These are phyloP conservation scores for Nemopilema nomurai DNA, from an alignment of 30 jellyfish, hydroid and myxozoan species.

Conservation along the genomic window DNA sequence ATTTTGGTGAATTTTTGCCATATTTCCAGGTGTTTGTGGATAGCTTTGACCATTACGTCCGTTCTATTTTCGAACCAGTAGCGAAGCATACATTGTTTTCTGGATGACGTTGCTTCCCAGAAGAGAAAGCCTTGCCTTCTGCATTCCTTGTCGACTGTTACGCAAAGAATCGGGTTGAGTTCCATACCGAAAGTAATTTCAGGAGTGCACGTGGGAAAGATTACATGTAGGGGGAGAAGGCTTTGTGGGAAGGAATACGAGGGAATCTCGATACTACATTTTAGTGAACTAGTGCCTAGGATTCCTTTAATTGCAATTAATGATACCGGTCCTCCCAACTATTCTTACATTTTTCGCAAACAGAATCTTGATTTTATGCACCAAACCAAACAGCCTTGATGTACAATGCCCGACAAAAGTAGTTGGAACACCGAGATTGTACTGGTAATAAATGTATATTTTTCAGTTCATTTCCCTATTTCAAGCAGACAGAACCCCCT, in stretches of 20 bases:
- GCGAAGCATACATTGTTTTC: constrained; percentile 12
- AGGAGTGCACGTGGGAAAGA: background rate
- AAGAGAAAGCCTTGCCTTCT: constrained; percentile 23
- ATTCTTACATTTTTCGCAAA: no score
- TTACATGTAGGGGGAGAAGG: background rate
- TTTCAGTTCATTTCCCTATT: no score
- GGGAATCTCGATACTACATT: no score
- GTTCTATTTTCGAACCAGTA: constrained; percentile 10
- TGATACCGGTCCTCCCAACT: no score
- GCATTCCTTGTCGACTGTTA: constrained; percentile 35
- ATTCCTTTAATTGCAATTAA: no score
- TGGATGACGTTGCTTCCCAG: constrained; percentile 16
- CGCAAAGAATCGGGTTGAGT: constrained; percentile 25
- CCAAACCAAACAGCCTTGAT: no score
- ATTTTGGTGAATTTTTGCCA: background rate
- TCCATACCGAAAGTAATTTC: background rate
- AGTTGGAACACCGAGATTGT: no score
- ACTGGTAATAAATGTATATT: no score
- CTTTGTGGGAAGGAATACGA: background rate
- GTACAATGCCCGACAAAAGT: no score
- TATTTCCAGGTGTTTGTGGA: background rate
- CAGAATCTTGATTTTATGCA: no score
- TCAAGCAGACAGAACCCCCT: no score
- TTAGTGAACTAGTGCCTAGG: no score
- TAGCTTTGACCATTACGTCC: constrained; percentile 31